Evolutionary conservation across 64 coral and sea anemone genomes (phyloP), one percentile per base, ranked within the genome.

Genomic region (Montipora efflorescens): DNA sequence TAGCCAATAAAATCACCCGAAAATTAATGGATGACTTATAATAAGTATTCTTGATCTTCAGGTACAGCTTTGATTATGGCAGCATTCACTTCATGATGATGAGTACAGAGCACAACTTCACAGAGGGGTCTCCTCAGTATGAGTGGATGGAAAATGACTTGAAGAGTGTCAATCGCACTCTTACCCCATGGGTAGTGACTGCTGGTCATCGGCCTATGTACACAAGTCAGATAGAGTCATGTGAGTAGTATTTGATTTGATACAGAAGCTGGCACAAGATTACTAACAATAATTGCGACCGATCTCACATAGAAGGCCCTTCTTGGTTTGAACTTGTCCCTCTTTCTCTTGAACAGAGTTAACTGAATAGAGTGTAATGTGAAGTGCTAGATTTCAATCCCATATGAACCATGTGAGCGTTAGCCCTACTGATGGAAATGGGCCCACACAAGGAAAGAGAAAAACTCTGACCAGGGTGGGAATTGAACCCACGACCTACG

Each of bases 41-140:
- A 36, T 36, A 36, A 36, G 36, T 7, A 55, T 47, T 88, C 45
- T 55, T 52, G 58, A 36, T 15, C 21, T 87, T 74, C 67, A 99
- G 98, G 98, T 89, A 99, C 67, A 99, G 98, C 79, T 99, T 94
- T 87, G 77, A 99, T 82, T 99, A 99, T 74, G 98, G 95, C 22
- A 96, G 92, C 84, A 79, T 99, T 1, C 98, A 99, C 59, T 89
- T 96, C 23, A 96, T 96, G 59, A 99, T 99, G 98, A 99, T 99
- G 89, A 99, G 98, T 46, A 99, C 98, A 67, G 98, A 99, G 67
- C 95, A 99, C 82, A 92, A 99, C 83, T 94, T 92, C 16, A 87
- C 88, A 12, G 69, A 76, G 49, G 94, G 94, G 5, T 94, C 95
- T 0, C 68, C 25, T 19, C 98, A 99, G 50, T 96, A 96, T 49